Percentiles rank a stretch among this genome's conserved stretches.
phyloP scores from a whole-genome alignment of 1,140 invertebrate species.

The Linepithema humile region DNA sequence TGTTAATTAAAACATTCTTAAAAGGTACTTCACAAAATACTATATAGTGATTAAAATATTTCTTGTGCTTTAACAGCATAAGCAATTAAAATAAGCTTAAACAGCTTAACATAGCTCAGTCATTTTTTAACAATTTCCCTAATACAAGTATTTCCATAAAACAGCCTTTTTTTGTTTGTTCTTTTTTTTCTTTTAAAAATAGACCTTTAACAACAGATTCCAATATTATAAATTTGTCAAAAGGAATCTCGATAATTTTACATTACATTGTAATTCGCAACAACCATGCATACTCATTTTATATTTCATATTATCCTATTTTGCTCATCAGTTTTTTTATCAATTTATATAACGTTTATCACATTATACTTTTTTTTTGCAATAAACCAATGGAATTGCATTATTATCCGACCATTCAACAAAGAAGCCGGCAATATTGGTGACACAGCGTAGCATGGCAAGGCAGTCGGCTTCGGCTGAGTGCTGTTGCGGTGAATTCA shows the following conservation, averaged over 20 bases:
- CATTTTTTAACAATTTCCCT: not conserved
- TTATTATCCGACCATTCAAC: constrained; percentile 85
- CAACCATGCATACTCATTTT: not conserved
- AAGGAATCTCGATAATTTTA: not conserved
- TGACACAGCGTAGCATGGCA: constrained; percentile 85
- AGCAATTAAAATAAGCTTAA: no score
- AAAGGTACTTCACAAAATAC: not conserved
- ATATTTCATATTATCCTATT: not conserved
- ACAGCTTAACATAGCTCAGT: not conserved
- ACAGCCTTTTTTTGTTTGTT: not conserved
- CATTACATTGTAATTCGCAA: not conserved
- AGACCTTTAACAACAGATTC: not conserved
- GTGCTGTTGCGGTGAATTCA: constrained; percentile 82
- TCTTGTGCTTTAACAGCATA: no score
- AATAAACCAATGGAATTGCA: constrained; percentile 78
- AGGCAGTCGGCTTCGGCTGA: constrained; percentile 87
- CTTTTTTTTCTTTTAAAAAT: not conserved
- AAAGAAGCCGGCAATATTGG: constrained; percentile 84
- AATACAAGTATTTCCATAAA: not conserved
- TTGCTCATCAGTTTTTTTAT: not conserved
- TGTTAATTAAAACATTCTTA: not conserved
- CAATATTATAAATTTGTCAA: not conserved
- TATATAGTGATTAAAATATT: no score
- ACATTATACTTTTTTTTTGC: constrained; percentile 13
- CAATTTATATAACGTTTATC: not conserved